Conservation (phyloP, 2,797 vertebrate genomes). For the Anas capensis region DNA sequence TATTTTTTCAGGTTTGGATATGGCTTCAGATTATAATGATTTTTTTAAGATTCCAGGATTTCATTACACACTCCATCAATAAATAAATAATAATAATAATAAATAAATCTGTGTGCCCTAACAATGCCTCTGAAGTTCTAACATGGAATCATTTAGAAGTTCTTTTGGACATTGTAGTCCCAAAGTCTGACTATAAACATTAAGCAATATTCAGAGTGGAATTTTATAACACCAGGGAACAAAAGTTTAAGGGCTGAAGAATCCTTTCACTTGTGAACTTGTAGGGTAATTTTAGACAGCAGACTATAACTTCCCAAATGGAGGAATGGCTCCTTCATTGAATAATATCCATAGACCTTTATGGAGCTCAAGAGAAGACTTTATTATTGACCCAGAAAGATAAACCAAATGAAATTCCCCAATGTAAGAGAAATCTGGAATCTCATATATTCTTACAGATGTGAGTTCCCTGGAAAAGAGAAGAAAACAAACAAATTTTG, state of each 20-base stretch:
- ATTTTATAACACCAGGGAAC: background rate
- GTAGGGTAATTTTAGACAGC: background rate
- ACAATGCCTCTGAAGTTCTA: background rate
- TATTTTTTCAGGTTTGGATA: background rate
- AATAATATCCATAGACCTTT: background rate
- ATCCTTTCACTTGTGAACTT: background rate
- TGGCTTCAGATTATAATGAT: background rate
- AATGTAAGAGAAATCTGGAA: background rate
- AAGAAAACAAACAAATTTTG: constrained; percentile 27
- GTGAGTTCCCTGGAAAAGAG: background rate
- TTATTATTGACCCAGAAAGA: constrained; percentile 14
- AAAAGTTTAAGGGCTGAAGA: background rate
- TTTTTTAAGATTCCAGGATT: background rate
- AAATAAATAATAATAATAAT: no score
- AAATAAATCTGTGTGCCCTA: background rate
- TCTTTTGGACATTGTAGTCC: background rate
- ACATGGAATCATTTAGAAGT: background rate
- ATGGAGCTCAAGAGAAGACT: background rate
- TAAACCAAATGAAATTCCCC: background rate
- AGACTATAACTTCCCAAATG: background rate
- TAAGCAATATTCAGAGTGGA: background rate
- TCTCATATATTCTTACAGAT: background rate
- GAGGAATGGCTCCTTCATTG: background rate
- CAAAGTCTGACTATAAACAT: background rate
- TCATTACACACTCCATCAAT: background rate